Conservation (phyloP, 2,113 vertebrate genomes). For the Oenanthe melanoleuca region DNA sequence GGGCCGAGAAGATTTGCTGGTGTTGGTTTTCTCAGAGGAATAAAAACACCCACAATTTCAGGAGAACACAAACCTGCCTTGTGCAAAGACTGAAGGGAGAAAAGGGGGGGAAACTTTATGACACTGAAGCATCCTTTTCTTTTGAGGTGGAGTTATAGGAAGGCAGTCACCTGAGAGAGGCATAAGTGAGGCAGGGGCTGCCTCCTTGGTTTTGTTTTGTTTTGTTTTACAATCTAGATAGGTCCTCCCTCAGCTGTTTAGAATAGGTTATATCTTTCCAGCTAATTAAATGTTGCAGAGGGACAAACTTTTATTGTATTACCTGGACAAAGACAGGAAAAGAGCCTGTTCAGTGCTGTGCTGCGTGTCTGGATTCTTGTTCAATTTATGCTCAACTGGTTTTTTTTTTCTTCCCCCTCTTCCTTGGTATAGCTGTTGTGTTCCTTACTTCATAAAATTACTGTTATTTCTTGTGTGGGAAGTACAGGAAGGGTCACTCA, state of each 20-base stretch:
- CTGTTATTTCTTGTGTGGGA: background rate
- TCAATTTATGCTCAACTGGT: background rate
- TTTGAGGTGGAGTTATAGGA: background rate
- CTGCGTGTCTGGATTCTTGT: background rate
- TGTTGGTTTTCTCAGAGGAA: background rate
- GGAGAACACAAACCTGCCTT: background rate
- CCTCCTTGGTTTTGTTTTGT: background rate
- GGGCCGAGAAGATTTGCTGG: background rate
- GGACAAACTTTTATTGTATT: background rate
- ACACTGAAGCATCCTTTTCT: background rate
- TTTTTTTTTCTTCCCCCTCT: background rate
- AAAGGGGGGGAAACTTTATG: background rate
- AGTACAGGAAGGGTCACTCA: background rate
- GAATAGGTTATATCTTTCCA: background rate
- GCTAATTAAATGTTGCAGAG: background rate
- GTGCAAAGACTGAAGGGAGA: background rate
- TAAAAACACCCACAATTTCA: rapidly evolving
- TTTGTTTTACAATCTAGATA: background rate
- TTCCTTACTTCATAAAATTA: background rate
- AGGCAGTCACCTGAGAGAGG: background rate
- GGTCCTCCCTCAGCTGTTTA: background rate
- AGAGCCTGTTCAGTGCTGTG: background rate
- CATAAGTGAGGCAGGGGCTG: background rate
- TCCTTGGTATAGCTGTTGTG: background rate
- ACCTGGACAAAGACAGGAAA: background rate